Percentiles rank a stretch among this genome's conserved stretches.
phyloP scores from a whole-genome alignment of 64 coral and sea anemone genomes.

The Montipora cactus region DNA sequence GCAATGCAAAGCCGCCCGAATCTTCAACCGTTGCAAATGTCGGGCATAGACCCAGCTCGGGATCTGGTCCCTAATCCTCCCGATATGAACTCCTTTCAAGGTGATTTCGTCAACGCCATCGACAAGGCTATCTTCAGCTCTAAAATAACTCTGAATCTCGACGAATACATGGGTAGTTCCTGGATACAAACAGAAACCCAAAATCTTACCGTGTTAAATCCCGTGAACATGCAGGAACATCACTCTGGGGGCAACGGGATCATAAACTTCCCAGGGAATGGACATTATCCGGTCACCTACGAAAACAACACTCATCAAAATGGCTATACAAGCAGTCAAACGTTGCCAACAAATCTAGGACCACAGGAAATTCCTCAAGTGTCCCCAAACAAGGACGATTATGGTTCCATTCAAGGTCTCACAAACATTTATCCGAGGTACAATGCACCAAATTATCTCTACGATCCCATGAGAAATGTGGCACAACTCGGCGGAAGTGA shows the following conservation, averaged over 20 bases:
- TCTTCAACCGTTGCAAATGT: not conserved
- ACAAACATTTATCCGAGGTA: conserved; percentile 28
- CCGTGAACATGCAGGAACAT: conserved; percentile 27
- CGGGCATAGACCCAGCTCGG: not conserved
- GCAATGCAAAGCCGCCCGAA: conserved; percentile 5
- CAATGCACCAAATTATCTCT: conserved; percentile 48
- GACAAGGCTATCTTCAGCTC: conserved; percentile 62
- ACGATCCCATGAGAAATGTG: conserved; percentile 34
- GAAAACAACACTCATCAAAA: not conserved
- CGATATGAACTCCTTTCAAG: conserved; percentile 51
- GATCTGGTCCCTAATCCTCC: not conserved
- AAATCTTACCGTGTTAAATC: conserved; percentile 75
- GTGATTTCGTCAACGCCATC: conserved; percentile 55
- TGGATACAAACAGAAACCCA: conserved; percentile 68
- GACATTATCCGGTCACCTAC: conserved; percentile 50
- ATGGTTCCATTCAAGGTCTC: conserved; percentile 16
- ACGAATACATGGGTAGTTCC: conserved; percentile 53
- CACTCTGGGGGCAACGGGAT: conserved; percentile 5
- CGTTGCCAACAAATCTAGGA: not conserved
- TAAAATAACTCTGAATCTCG: conserved; percentile 29
- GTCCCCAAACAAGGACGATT: conserved; percentile 31
- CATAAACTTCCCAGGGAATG: conserved; percentile 55
- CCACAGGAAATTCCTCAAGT: conserved; percentile 1
- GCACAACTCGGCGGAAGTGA: conserved; percentile 24
- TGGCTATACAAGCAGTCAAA: conserved; percentile 11